phyloP scores from a whole-genome alignment of 2,888 invertebrate genomes.

The Nowickia ferox region DNA sequence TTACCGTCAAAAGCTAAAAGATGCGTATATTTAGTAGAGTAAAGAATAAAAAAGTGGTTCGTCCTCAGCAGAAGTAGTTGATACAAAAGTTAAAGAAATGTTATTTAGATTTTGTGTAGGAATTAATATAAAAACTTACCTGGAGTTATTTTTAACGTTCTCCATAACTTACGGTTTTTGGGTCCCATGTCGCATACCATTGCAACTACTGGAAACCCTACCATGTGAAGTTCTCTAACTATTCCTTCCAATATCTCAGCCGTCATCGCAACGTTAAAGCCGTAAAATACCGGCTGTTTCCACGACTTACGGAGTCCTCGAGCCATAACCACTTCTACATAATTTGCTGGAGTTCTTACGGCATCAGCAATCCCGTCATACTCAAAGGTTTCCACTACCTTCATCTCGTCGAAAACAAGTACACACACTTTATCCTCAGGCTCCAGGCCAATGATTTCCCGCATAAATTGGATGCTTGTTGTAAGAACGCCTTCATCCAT shows the following conservation, averaged over 20 bases:
- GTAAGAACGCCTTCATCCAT: not conserved
- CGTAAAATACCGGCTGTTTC: not conserved
- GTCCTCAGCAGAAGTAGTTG: no score
- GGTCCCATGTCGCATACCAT: conserved; percentile 4
- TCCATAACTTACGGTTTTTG: not conserved
- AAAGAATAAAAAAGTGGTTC: no score
- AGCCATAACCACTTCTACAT: conserved; percentile 17
- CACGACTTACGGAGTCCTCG: not conserved
- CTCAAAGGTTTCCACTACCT: not conserved
- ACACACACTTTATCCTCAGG: not conserved
- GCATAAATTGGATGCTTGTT: not conserved
- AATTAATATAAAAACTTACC: not conserved
- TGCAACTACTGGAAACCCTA: not conserved
- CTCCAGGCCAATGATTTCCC: not conserved
- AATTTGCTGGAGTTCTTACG: not conserved
- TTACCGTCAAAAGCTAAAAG: no score
- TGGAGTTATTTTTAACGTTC: not conserved
- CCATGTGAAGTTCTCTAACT: not conserved
- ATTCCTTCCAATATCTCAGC: not conserved
- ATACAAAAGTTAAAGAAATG: no score
- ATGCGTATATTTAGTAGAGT: no score
- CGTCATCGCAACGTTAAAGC: not conserved
- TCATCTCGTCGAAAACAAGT: no score
- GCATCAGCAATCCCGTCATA: not conserved
- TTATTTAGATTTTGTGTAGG: no score